Evolutionary conservation across 2,797 vertebrate genomes (phyloP).

Genomic region (Chloroceryle amazona): DNA sequence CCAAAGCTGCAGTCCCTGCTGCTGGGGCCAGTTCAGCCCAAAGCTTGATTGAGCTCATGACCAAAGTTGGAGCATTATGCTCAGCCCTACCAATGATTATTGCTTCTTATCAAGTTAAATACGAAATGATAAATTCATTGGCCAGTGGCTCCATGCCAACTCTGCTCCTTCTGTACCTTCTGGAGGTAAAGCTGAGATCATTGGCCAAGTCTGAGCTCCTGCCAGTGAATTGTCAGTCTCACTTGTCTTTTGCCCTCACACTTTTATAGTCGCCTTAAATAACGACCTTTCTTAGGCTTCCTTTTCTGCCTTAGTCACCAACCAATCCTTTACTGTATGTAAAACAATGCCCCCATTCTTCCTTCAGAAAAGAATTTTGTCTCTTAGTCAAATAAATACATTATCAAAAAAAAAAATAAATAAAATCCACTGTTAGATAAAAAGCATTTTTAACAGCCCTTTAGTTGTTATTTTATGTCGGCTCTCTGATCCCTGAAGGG

Average conservation of each 20-base stretch:
- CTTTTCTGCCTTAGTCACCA: neutral
- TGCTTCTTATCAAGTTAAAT: neutral
- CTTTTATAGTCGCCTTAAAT: neutral
- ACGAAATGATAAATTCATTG: neutral
- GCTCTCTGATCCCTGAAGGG: neutral
- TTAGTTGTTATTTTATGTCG: neutral
- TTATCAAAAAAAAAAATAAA: no score
- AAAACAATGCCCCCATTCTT: neutral
- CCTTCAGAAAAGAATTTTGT: neutral
- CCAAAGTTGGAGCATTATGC: neutral
- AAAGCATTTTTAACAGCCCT: neutral
- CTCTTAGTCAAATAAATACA: neutral
- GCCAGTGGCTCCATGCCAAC: neutral
- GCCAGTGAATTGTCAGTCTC: neutral
- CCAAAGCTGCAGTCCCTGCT: neutral
- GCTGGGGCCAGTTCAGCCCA: neutral
- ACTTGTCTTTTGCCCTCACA: neutral
- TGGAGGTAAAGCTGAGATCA: neutral
- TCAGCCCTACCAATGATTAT: neutral
- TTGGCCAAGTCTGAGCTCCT: neutral
- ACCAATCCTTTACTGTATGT: neutral
- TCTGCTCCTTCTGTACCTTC: neutral
- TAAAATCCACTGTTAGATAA: neutral
- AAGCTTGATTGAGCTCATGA: neutral
- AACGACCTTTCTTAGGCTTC: fast-evolving